phyloP scores from a whole-genome alignment of 2,113 vertebrate genomes.

The Puma concolor region DNA sequence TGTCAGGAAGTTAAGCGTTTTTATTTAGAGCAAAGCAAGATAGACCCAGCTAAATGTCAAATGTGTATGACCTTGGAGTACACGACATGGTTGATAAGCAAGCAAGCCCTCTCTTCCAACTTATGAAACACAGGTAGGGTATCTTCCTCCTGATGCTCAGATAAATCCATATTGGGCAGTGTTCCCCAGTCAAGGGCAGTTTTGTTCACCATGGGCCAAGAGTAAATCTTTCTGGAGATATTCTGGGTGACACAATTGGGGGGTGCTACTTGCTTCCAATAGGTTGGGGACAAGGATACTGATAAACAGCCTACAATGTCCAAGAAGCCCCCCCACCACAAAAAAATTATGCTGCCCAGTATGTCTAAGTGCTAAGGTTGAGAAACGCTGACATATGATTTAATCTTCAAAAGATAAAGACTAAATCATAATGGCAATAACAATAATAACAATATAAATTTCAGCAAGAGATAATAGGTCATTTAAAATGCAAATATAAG shows the following conservation, averaged over 20 bases:
- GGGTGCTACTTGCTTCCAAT: not conserved
- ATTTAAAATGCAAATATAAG: conserved; percentile 3
- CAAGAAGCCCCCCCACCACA: not conserved
- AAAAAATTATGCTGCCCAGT: not conserved
- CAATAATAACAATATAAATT: not conserved
- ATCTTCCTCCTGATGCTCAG: not conserved
- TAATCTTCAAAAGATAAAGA: conserved; percentile 15
- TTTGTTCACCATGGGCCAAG: not conserved
- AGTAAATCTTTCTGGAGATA: not conserved
- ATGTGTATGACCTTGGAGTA: not conserved
- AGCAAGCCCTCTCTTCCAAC: not conserved
- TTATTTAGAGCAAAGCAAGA: conserved; percentile 43
- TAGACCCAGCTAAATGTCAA: conserved; percentile 3
- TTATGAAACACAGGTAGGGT: not conserved
- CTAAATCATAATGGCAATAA: not conserved
- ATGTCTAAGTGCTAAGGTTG: not conserved
- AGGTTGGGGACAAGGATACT: not conserved
- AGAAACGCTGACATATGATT: not conserved
- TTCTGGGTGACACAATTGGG: not conserved
- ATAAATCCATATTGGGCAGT: not conserved
- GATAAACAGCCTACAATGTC: not conserved
- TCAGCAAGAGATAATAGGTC: not conserved
- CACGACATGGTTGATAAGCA: not conserved
- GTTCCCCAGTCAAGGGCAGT: not conserved
- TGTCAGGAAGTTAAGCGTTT: not conserved